Percentiles rank a stretch among this genome's conserved stretches.
phyloP scores from a whole-genome alignment of 2,797 vertebrate genomes.

The Macrochelys suwanniensis region DNA sequence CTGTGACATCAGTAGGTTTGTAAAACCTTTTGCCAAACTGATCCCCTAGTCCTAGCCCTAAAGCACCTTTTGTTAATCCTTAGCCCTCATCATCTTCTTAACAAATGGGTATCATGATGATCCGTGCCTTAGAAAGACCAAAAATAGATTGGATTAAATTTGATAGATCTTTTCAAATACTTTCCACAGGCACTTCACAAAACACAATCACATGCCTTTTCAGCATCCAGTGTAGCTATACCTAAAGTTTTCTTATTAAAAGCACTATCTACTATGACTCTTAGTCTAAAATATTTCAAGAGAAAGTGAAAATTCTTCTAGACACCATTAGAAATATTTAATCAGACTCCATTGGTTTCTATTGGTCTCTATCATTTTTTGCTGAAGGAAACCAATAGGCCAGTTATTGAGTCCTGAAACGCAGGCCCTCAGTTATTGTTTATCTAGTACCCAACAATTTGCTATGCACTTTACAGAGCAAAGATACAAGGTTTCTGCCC shows the following conservation, averaged over 20 bases:
- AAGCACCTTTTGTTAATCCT: not conserved
- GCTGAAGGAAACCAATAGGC: not conserved
- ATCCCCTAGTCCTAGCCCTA: not conserved
- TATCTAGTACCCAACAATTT: not conserved
- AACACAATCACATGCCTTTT: not conserved
- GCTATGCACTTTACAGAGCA: not conserved
- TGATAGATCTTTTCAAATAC: not conserved
- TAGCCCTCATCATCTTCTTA: not conserved
- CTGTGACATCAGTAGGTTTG: no score
- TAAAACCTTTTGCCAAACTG: not conserved
- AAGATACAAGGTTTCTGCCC: not conserved
- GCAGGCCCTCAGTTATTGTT: not conserved
- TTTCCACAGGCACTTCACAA: not conserved
- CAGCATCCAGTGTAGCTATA: not conserved
- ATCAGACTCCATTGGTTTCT: not conserved
- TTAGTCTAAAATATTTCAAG: not conserved
- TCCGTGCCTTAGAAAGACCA: not conserved
- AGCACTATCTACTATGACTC: not conserved
- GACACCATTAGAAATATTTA: not conserved
- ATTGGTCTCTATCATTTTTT: not conserved
- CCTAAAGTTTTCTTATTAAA: not conserved
- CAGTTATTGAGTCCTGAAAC: not conserved
- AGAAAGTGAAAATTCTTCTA: not conserved
- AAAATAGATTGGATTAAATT: not conserved
- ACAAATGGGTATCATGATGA: not conserved